Conservation (phyloP, 2,113 vertebrate genomes). For the Sclerurus mexicanus region DNA sequence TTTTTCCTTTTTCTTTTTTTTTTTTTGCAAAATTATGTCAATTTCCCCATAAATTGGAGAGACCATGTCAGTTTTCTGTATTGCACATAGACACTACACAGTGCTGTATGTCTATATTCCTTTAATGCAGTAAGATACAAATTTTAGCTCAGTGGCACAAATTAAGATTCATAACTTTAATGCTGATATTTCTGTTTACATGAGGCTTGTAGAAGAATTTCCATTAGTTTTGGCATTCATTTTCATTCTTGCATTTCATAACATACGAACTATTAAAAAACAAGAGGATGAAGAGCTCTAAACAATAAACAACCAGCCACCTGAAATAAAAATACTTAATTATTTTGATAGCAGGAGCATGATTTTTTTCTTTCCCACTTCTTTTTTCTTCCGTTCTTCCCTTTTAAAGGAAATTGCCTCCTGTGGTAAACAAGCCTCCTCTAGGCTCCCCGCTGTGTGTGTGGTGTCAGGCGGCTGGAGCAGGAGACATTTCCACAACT, state of each 20-base stretch:
- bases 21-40: conserved; percentile 74
- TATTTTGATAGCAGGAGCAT: background rate
- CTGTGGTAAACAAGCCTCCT: background rate
- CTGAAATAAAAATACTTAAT: conserved; percentile 36
- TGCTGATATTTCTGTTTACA: conserved; percentile 73
- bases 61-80: conserved; percentile 76
- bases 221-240: conserved; percentile 42
- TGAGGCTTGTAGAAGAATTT: conserved; percentile 50
- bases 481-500: conserved; percentile 47
- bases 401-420: background rate
- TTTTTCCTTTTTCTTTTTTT: conserved; percentile 59
- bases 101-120: conserved; percentile 62
- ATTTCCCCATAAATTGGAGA: conserved; percentile 78
- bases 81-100: conserved; percentile 57
- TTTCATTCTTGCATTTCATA: conserved; percentile 40
- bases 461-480: conserved; percentile 2
- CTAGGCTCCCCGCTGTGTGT: background rate
- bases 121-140: conserved; percentile 69
- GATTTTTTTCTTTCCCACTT: background rate
- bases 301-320: conserved; percentile 13
- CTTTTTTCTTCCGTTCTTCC: background rate
- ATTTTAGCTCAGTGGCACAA: conserved; percentile 70
- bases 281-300: background rate
- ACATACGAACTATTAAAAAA: background rate
- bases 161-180: conserved; percentile 78